phyloP scores from a whole-genome alignment of 2,888 invertebrate genomes.

The Biston stratarius region DNA sequence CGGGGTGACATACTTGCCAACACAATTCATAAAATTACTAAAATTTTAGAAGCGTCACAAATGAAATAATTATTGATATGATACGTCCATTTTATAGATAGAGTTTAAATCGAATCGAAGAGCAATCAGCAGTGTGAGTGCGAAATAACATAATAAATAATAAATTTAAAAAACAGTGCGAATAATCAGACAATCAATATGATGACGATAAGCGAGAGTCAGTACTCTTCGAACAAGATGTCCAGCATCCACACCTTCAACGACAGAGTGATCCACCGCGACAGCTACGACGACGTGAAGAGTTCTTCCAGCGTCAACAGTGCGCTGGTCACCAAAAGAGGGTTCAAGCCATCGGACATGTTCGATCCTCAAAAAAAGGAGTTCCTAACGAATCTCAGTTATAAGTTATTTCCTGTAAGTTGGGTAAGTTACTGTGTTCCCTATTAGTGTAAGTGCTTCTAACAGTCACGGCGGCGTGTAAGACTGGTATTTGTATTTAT shows the following conservation, averaged over 20 bases:
- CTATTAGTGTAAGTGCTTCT: constrained; percentile 65
- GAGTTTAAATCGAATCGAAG: constrained; percentile 28
- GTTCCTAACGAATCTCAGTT: constrained; percentile 92
- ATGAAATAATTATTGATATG: neutral
- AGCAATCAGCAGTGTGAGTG: constrained; percentile 38
- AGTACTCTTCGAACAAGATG: constrained; percentile 83
- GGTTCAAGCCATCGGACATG: constrained; percentile 94
- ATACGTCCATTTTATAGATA: constrained; percentile 2
- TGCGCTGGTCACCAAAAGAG: constrained; percentile 89
- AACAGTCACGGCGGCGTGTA: constrained; percentile 63
- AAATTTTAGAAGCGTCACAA: neutral
- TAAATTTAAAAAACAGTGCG: constrained; percentile 36
- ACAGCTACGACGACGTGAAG: constrained; percentile 80
- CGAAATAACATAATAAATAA: no score
- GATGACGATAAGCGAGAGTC: constrained; percentile 85
- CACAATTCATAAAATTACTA: constrained; percentile 6
- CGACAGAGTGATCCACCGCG: constrained; percentile 78
- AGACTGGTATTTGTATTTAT: constrained; percentile 54
- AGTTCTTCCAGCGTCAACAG: constrained; percentile 84
- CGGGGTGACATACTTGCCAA: constrained; percentile 22
- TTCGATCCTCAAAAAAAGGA: constrained; percentile 93
- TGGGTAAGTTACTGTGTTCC: constrained; percentile 88
- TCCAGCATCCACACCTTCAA: constrained; percentile 82
- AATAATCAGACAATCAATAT: constrained; percentile 53
- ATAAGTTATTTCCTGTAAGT: constrained; percentile 93